Evolutionary conservation across 2,888 invertebrate genomes (phyloP), one percentile per base, ranked within the genome.

Genomic region (Folsomia candida): DNA sequence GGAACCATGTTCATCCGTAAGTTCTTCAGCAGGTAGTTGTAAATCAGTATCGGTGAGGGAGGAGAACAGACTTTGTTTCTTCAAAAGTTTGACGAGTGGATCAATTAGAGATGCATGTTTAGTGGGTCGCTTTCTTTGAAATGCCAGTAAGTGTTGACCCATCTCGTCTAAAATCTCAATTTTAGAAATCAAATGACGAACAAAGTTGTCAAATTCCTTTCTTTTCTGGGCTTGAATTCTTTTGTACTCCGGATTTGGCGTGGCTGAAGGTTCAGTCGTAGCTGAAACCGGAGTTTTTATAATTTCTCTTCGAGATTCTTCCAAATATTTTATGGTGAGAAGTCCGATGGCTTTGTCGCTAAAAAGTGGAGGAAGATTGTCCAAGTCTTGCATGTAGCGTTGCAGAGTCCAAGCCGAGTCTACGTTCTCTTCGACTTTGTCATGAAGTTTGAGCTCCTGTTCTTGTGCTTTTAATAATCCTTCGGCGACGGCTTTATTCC

Each of bases 161-260:
- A 76, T 68, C 67, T 72, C 76, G 59, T 67, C 71, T 14, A 74
- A 67, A 51, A 72, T 74, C 20, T 76, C 74, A 22, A 76, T 71
- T 47, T 76, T 72, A 14, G 25, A 63, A 29, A 74, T 69, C 24
- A 76, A 62, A 29, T 63, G 60, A 6, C 68, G 69, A 27, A 76
- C 71, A 69, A 76, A 74, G 11, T 67, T 47, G 28, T 70, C 71
- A 72, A 74, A 74, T 51, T 76, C 73, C 26, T 70, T 28, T 27
- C 73, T 27, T 26, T 70, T 72, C 11, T 61, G 28, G 20, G 51
- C 51, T 25, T 71, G 67, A 24, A 68, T 59, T 22, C 68, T 64
- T 54, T 71, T 71, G 59, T 67, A 18, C 18, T 47, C 47, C 9
- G 9, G 9, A 11, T 18, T 47, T 18, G 47, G 47, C 18, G 47